Evolutionary conservation across 2,888 invertebrate genomes (phyloP).

Genomic region (Conomelus anceps): DNA sequence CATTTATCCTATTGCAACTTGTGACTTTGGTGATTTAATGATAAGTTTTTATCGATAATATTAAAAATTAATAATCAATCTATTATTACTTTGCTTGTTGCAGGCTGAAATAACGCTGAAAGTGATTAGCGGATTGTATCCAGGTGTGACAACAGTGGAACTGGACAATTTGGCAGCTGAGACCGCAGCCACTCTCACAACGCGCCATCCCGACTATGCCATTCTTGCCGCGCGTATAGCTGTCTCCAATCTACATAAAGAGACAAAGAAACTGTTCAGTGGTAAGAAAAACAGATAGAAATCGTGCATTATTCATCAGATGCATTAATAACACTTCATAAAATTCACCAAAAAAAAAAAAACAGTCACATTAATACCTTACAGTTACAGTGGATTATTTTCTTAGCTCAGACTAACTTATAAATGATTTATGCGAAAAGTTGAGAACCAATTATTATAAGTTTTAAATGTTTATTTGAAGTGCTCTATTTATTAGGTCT

Average conservation of each 20-base stretch:
- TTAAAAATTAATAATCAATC: too few species aligned
- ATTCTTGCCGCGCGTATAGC: constrained; percentile 84
- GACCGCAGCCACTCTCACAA: constrained; percentile 97
- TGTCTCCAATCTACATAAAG: constrained; percentile 95
- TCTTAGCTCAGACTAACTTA: too few species aligned
- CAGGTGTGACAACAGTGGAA: constrained; percentile 94
- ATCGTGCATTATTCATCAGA: too few species aligned
- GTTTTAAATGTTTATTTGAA: too few species aligned
- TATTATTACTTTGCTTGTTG: constrained; percentile 25
- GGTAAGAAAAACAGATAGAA: too few species aligned
- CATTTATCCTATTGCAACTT: too few species aligned
- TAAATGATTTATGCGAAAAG: too few species aligned
- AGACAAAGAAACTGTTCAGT: constrained; percentile 90
- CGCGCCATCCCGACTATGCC: constrained; percentile 95
- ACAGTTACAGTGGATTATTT: too few species aligned
- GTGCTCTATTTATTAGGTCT: too few species aligned
- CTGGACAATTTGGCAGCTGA: constrained; percentile 97
- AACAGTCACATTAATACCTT: constrained; percentile 7
- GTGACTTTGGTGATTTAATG: too few species aligned
- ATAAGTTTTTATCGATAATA: too few species aligned
- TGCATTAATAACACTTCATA: background rate
- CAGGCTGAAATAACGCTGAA: constrained; percentile 78
- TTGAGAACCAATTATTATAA: too few species aligned
- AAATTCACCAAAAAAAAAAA: constrained; percentile 1
- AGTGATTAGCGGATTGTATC: constrained; percentile 90